Base-by-base conservation (phyloP, 2,797 vertebrate genomes). In the Danio jaintianensis region DNA sequence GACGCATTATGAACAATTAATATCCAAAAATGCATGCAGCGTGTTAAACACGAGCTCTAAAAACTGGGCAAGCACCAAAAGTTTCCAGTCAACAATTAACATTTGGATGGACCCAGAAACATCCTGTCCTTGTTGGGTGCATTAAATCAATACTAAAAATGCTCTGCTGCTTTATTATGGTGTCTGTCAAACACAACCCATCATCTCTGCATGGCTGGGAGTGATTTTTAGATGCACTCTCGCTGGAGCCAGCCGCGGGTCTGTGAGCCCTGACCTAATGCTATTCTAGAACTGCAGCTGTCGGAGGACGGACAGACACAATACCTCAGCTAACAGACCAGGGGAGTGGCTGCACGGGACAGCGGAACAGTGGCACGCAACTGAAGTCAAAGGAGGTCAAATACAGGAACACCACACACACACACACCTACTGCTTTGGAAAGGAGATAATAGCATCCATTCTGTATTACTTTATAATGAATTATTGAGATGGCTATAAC, bases 231-330 rank as follows among this genome's bases (percentile, higher is more conserved):
- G 72, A 75, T 61, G 79, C 64, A 75, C 79, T 62, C 67, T 52
- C 29, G 50, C 16, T 75, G 64, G 16, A 75, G 62, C 36, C 58
- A 72, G 64, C 45, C 12, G n/a, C 61, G 50, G 56, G 55, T 53
- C 69, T 80, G 69, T 56, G 68, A 77, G 62, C 72, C 42, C 63
- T 73, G 66, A 67, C 80, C 79, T 68, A 73, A 80, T 40, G 81
- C 79, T 84, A 85, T 83, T 84, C 63, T 50, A 56, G 64, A 83
- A 53, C 22, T 70, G 79, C 86, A 87, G 82, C 84, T 87, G 86
- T 82, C 38, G 42, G 53, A 50, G 74, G 80, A 83, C 47, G 40
- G 67, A 80, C 53, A 64, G 6, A 77, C 81, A 79, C 82, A 85
- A 82, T 75, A 78, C 22, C 74, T 56, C 59, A 40, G 74, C 18